Percentiles rank a stretch among this genome's conserved stretches.
Conservation (phyloP, 2,113 vertebrate species). For the Bos javanicus region DNA sequence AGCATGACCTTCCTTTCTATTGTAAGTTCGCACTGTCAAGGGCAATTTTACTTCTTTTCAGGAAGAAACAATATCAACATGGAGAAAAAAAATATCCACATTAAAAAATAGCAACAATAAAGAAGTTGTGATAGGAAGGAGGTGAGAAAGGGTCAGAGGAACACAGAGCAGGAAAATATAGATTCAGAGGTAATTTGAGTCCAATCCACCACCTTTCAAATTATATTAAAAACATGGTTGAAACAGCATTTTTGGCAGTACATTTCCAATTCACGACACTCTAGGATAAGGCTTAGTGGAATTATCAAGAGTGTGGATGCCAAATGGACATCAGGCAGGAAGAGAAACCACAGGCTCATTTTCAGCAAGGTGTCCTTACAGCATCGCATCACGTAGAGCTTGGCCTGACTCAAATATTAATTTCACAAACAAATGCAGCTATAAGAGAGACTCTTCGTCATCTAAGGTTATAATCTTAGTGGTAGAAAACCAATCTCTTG, state of each 20-base stretch:
- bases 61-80: constrained; percentile 22
- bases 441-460: neutral
- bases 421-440: neutral
- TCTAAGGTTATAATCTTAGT: neutral
- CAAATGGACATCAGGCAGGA: constrained; percentile 47
- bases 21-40: neutral
- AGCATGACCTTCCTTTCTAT: neutral
- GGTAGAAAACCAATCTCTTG: neutral
- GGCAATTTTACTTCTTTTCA: neutral
- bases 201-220: neutral
- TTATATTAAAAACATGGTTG: neutral
- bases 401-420: neutral
- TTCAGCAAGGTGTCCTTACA: neutral
- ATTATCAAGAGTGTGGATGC: neutral
- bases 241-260: neutral
- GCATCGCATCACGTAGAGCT: neutral
- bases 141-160: neutral
- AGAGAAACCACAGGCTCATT: neutral
- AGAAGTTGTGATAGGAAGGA: neutral
- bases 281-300: neutral
- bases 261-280: neutral
- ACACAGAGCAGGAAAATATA: neutral
- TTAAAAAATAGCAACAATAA: constrained; percentile 9
- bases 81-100: neutral
- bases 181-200: neutral